Evolutionary conservation across 2,113 vertebrate genomes (phyloP).

Genomic region (Leptobrachium leishanense): DNA sequence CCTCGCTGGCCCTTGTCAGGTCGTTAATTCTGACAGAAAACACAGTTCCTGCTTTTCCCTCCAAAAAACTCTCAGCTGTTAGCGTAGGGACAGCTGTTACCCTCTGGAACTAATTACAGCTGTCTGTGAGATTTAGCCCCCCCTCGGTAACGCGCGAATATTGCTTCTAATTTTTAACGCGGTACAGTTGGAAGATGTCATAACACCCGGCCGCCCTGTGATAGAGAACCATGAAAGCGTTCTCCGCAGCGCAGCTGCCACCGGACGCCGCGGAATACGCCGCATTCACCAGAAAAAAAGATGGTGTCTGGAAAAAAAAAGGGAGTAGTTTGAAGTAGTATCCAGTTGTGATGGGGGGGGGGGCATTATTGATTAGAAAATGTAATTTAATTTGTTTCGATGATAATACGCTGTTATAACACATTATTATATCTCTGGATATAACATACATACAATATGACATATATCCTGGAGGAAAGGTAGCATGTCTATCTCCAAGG

Average conservation of each 20-base stretch:
- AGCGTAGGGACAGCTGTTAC: constrained; percentile 67
- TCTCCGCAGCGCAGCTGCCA: constrained; percentile 58
- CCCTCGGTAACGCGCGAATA: constrained; percentile 53
- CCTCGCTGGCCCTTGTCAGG: constrained; percentile 62
- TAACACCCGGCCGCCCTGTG: constrained; percentile 51
- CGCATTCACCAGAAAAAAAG: background rate
- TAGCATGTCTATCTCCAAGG: too few species aligned
- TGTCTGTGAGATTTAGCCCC: constrained; percentile 65
- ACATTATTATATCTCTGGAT: too few species aligned
- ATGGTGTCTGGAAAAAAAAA: too few species aligned
- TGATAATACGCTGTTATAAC: too few species aligned
- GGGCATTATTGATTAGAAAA: too few species aligned
- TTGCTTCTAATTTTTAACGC: constrained; percentile 64
- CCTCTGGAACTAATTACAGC: constrained; percentile 70
- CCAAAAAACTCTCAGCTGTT: constrained; percentile 66
- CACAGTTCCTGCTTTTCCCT: constrained; percentile 58
- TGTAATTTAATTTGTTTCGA: too few species aligned
- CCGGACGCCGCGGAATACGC: constrained; percentile 34
- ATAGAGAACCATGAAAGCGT: constrained; percentile 43
- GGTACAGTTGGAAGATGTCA: constrained; percentile 62
- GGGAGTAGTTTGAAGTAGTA: too few species aligned
- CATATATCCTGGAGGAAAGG: too few species aligned
- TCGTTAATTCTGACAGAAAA: constrained; percentile 70
- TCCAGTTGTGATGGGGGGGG: too few species aligned
- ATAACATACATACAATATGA: too few species aligned